phyloP scores from a whole-genome alignment of 1,140 invertebrate genomes.

The Tetramorium parvispinum region DNA sequence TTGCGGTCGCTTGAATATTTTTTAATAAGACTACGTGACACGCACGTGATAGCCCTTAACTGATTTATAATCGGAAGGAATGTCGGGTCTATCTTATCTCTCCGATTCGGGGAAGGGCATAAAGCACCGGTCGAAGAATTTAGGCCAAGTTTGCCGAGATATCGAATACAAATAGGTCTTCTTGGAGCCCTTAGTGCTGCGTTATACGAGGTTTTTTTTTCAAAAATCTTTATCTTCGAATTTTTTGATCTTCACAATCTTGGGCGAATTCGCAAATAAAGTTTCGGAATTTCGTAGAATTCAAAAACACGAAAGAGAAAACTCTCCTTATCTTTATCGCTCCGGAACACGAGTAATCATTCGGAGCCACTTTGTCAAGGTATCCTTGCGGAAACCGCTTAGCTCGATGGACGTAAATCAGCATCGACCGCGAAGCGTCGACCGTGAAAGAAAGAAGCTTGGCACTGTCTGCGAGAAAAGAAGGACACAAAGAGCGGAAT shows the following conservation, averaged over 20 bases:
- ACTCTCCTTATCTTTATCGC: background rate
- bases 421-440: constrained; percentile 26
- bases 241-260: background rate
- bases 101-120: background rate
- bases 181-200: no score
- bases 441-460: constrained; percentile 60
- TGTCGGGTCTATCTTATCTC: no score
- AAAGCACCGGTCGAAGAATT: constrained; percentile 24
- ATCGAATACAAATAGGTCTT: background rate
- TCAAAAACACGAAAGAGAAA: background rate
- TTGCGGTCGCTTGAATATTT: no score
- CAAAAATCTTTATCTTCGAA: background rate
- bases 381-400: constrained; percentile 27
- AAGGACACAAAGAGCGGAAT: constrained; percentile 79
- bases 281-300: background rate
- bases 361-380: background rate
- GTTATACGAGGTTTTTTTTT: background rate
- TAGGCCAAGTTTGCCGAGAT: constrained; percentile 36
- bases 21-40: no score
- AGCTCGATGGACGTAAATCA: constrained; percentile 50
- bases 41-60: no score
- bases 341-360: background rate
- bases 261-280: background rate
- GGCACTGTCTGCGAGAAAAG: constrained; percentile 58
- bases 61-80: no score